These are phyloP conservation scores for Diplosoma virens DNA, from an alignment of 23 tunicate genomes.

Conservation along the genomic window DNA sequence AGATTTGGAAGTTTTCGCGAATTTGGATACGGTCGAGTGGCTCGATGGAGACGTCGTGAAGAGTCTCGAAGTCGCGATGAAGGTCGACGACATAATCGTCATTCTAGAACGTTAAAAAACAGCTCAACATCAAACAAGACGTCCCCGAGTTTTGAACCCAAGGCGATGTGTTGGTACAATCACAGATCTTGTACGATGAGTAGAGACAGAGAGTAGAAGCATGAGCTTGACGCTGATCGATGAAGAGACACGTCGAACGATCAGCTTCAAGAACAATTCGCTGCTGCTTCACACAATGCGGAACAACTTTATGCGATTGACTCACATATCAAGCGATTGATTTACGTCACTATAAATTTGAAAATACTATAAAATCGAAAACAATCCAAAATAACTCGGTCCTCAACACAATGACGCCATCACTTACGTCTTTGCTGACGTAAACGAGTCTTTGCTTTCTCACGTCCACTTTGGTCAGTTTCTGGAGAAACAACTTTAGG, in stretches of 20 bases:
- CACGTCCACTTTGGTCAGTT: constrained; percentile 57
- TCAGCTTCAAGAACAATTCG: neutral
- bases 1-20: neutral
- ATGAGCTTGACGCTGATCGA: neutral
- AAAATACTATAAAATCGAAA: too few species aligned
- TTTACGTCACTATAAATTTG: too few species aligned
- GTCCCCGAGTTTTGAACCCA: too few species aligned
- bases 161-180: too few species aligned
- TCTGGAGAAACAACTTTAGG: constrained; percentile 56
- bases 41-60: constrained; percentile 58
- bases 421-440: constrained; percentile 65
- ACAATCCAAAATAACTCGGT: too few species aligned
- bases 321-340: too few species aligned
- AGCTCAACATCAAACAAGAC: too few species aligned
- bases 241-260: neutral
- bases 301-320: too few species aligned
- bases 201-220: neutral
- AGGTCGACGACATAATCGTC: constrained; percentile 22
- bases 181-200: too few species aligned
- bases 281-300: too few species aligned
- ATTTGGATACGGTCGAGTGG: constrained; percentile 43
- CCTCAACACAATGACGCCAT: too few species aligned
- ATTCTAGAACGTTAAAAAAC: neutral
- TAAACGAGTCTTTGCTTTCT: constrained; percentile 63
- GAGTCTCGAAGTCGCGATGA: constrained; percentile 43